Base-by-base conservation (phyloP, 1,140 invertebrate genomes). In the Phymastichus coffea region DNA sequence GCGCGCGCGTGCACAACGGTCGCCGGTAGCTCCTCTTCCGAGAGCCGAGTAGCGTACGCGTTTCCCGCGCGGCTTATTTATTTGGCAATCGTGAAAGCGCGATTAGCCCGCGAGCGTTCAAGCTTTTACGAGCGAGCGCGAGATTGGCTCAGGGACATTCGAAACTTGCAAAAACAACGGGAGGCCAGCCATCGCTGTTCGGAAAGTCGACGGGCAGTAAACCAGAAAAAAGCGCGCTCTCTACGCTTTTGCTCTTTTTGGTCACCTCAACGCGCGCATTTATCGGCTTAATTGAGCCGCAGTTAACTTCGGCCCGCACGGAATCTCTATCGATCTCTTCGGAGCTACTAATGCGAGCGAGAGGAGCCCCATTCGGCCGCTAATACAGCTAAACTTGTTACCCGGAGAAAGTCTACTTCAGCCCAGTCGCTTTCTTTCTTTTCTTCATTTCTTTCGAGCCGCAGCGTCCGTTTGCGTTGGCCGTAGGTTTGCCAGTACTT, bases 221-320 rank as follows among this genome's bases (percentile, higher is more conserved):
- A 61, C 52, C 54, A 53, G 58, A 57, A 58, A 61, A 54, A 63
- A 37, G 56, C 54, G 43, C 59, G 15, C 38, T 25, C 3, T 35
- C 37, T 19, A 22, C n/a, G 46, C 40, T 37, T 9, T 35, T 30
- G 23, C 9, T 33, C 26, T 28, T 40, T 23, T 19, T 44, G 43
- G 49, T 47, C 57, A 12, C 28, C 12, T 33, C 12, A 33, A 33
- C n/a, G 33, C 47, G 35, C 25, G 25, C 25, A 58, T 58, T 58
- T 43, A 58, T 58, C 37, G 38, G 17, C 15, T 58, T 58, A 51
- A 58, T 58, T 44, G 38, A 57, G 47, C 26, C 26, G 37, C 26
- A n/a, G 38, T 44, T 51, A 41, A 33, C n/a, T 44, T 15, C 41
- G 26, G 8, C n/a, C 19, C n/a, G 9, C n/a, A 9, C 40, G 17